These are phyloP conservation scores for Lethrus apterus DNA, from an alignment of 1,140 invertebrate species.

Conservation along the genomic window DNA sequence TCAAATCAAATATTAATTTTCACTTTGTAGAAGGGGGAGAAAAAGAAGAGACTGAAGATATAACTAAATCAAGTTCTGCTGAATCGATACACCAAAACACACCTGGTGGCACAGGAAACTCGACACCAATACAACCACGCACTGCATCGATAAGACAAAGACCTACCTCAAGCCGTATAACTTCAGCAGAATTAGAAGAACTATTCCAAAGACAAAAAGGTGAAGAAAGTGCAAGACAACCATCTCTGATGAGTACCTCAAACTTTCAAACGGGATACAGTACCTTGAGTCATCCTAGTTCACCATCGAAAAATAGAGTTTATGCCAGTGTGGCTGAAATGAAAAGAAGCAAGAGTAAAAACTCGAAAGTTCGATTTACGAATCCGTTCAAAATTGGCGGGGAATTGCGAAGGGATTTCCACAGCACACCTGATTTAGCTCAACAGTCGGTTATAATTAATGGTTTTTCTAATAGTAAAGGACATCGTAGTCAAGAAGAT, in stretches of 20 bases:
- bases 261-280: conserved; percentile 60
- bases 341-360: conserved; percentile 73
- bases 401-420: conserved; percentile 75
- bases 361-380: conserved; percentile 47
- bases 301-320: conserved; percentile 64
- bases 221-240: conserved; percentile 36
- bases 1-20: conserved; percentile 12
- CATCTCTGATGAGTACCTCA: conserved; percentile 63
- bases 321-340: conserved; percentile 93
- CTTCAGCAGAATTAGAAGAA: conserved; percentile 82
- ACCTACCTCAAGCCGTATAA: conserved; percentile 78
- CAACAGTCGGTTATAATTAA: conserved; percentile 30
- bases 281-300: conserved; percentile 31
- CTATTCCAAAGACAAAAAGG: conserved; percentile 76
- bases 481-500: conserved; percentile 70
- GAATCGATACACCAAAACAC: conserved; percentile 64
- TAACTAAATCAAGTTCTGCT: conserved; percentile 70
- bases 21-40: conserved; percentile 44
- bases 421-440: conserved; percentile 77
- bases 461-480: conserved; percentile 31
- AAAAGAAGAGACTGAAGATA: conserved; percentile 60
- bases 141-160: conserved; percentile 82
- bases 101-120: conserved; percentile 43
- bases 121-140: conserved; percentile 57
- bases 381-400: conserved; percentile 44